Evolutionary conservation across 1,140 invertebrate genomes (phyloP), one percentile per base, ranked within the genome.

Genomic region (Oncopodura yosiiana): DNA sequence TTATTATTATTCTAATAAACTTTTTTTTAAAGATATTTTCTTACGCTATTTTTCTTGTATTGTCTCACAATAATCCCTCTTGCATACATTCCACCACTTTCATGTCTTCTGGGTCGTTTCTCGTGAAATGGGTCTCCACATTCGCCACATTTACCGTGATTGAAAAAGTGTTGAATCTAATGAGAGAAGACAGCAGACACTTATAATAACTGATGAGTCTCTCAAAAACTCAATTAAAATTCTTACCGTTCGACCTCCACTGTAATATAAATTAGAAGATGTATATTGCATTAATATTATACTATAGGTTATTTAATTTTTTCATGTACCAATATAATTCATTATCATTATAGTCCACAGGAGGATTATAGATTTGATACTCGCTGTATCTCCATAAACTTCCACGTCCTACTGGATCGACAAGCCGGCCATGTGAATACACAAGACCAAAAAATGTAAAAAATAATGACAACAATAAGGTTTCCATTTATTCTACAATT

Each of bases 361-460:
- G 67, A 21, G 67, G 23, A 18, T 30, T 18, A 12, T 38, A 46
- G 9, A 23, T 14, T 11, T 19, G 14, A 18, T 51, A 57, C 19
- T 57, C 55, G 2, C 29, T 14, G 12, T 51, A 49, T 36, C 58
- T 44, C 49, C 73, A 75, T 61, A 71, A 69, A 41, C 68, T 69
- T 55, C 77, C 78, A 49, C 84, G 74, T 42, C 79, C 77, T 3
- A 79, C 75, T 0, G 84, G 84, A 57, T 79, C 74, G 58, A 83
- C 66, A 64, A 86, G 69, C 69, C 80, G 78, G 8, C 83, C 84
- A 71, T 86, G 83, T n/a, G n/a, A n/a, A n/a, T n/a, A n/a, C n/a
- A n/a, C n/a, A n/a, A n/a, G n/a, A n/a, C n/a, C n/a, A n/a, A n/a
- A n/a, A n/a, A n/a, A n/a, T n/a, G n/a, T n/a, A n/a, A n/a, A n/a